phyloP scores from a whole-genome alignment of 2,113 vertebrate species.

The Trematocara unimaculatum region DNA sequence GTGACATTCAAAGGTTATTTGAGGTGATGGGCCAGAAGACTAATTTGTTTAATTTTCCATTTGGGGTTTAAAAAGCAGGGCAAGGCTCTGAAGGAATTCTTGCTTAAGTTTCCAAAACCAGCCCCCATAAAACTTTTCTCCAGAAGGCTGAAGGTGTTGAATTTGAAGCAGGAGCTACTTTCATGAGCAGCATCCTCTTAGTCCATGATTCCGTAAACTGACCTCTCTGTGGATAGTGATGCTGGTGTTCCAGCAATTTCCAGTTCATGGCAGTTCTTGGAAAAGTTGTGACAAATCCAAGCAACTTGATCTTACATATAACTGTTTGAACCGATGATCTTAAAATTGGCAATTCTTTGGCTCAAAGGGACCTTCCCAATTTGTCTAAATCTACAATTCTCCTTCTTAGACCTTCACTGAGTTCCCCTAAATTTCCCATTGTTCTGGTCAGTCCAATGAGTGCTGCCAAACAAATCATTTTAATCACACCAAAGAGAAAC shows the following conservation, averaged over 20 bases:
- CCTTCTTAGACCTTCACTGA: background rate
- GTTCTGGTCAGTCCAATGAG: background rate
- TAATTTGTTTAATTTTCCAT: background rate
- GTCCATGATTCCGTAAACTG: fast-evolving
- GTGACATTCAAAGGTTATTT: background rate
- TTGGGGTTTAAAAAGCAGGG: background rate
- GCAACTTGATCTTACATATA: background rate
- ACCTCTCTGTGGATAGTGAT: background rate
- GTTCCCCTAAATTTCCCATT: background rate
- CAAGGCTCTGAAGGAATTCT: background rate
- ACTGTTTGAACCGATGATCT: background rate
- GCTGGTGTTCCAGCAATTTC: background rate
- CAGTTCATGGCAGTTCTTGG: background rate
- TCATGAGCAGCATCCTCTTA: background rate
- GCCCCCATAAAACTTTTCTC: background rate
- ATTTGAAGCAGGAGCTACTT: too few species aligned
- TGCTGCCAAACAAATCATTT: background rate
- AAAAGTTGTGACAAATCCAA: background rate
- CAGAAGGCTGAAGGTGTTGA: background rate
- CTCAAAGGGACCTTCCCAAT: background rate
- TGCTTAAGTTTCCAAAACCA: background rate
- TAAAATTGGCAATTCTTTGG: background rate
- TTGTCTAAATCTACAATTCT: background rate
- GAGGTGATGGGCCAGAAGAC: fast-evolving
- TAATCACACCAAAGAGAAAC: background rate